Conservation (phyloP, 2,888 invertebrate genomes). For the Melinaea marsaeus region DNA sequence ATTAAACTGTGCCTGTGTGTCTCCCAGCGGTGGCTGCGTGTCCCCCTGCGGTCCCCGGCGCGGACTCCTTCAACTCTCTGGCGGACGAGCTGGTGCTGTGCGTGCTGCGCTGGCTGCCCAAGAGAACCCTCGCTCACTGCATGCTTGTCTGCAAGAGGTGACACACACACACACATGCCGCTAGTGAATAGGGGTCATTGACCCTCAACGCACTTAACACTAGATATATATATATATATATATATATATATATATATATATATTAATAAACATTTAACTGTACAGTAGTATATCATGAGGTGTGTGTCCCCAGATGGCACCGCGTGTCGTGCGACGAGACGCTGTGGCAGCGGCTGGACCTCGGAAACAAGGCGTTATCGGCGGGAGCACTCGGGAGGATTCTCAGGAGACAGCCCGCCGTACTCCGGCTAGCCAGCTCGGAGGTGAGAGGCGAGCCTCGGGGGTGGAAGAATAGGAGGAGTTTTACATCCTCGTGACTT, state of each 20-base stretch:
- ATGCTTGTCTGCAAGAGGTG: slow-evolving; percentile 84
- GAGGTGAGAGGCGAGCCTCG: slow-evolving; percentile 75
- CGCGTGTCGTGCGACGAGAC: slow-evolving; percentile 89
- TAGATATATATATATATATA: neutral
- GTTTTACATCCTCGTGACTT: neutral
- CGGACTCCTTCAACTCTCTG: slow-evolving; percentile 82
- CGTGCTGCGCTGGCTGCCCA: slow-evolving; percentile 90
- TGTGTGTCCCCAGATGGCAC: slow-evolving; percentile 79
- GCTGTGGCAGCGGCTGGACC: slow-evolving; percentile 90
- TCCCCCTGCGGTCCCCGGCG: slow-evolving; percentile 32
- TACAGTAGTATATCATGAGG: neutral
- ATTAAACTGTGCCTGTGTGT: slow-evolving; percentile 8
- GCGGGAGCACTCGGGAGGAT: slow-evolving; percentile 85
- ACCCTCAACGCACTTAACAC: neutral
- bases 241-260: neutral
- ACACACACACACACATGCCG: slow-evolving; percentile 10
- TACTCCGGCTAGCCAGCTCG: slow-evolving; percentile 87
- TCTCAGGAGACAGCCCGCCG: slow-evolving; percentile 85
- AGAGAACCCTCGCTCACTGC: slow-evolving; percentile 83
- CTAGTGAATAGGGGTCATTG: neutral
- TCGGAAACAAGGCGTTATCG: slow-evolving; percentile 83
- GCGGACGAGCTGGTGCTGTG: slow-evolving; percentile 92
- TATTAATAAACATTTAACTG: neutral
- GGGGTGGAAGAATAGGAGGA: neutral
- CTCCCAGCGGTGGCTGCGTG: slow-evolving; percentile 37